Conservation (phyloP, 2,797 vertebrate species). For the Protonibea diacanthus region DNA sequence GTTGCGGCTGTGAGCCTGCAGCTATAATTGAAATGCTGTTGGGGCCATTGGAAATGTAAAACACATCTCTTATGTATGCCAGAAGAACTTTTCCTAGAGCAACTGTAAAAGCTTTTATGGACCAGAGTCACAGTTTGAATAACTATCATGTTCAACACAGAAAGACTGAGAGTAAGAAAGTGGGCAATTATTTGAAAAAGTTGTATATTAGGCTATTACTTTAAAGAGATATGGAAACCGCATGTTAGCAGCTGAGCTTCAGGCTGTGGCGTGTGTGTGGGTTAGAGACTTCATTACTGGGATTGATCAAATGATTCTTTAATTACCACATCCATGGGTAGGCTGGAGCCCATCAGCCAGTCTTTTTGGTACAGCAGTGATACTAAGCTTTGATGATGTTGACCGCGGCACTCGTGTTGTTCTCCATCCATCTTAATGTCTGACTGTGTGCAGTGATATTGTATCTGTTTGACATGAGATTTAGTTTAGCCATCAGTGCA, state of each 20-base stretch:
- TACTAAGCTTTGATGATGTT: constrained; percentile 27
- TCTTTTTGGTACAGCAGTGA: constrained; percentile 1
- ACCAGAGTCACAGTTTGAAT: constrained; percentile 48
- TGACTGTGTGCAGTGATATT: background rate
- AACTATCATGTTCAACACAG: constrained; percentile 25
- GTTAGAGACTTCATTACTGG: constrained; percentile 49
- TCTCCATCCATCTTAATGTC: constrained; percentile 12
- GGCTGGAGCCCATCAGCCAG: constrained; percentile 12
- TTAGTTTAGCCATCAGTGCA: constrained; percentile 5
- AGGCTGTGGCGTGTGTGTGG: constrained; percentile 30
- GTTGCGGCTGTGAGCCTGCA: constrained; percentile 44
- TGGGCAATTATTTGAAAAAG: constrained; percentile 44
- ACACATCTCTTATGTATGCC: constrained; percentile 50
- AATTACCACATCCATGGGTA: constrained; percentile 40
- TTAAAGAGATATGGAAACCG: constrained; percentile 34
- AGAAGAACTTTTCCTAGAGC: constrained; percentile 60
- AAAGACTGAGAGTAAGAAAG: constrained; percentile 28
- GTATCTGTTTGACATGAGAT: background rate
- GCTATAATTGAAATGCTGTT: constrained; percentile 60
- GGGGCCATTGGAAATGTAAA: constrained; percentile 61
- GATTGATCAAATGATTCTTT: constrained; percentile 46
- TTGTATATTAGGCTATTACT: constrained; percentile 37
- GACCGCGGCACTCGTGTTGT: constrained; percentile 6
- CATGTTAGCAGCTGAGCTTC: constrained; percentile 41
- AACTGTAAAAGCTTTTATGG: constrained; percentile 56